A percentile compares a stretch with the other conserved stretches of the same genome.
Evolutionary conservation across 2,888 invertebrate genomes (phyloP).

Genomic region (Noctua fimbriata): DNA sequence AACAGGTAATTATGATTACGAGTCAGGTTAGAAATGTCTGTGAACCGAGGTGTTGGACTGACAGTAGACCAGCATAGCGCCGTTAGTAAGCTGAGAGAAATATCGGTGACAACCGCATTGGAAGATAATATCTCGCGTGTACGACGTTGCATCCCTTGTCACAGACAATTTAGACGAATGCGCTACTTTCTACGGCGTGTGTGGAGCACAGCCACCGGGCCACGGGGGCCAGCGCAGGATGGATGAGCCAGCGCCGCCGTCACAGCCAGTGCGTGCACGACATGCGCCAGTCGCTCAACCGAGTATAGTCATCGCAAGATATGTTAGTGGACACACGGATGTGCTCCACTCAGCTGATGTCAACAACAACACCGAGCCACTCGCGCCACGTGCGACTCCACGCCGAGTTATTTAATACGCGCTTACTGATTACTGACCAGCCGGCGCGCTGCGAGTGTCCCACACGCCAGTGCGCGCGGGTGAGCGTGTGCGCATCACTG

Average conservation of each 20-base stretch:
- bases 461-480: conserved; percentile 2
- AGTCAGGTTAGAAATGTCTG: not conserved
- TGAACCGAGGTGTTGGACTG: not conserved
- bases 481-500: not conserved
- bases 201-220: not conserved
- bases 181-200: not conserved
- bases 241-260: not conserved
- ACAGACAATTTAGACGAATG: conserved; percentile 3
- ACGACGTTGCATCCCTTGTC: not conserved
- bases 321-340: not conserved
- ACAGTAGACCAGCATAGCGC: too few relatives aligned
- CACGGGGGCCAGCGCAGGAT: not conserved
- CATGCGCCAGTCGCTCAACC: not conserved
- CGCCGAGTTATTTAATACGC: conserved; percentile 32
- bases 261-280: not conserved
- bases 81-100: not conserved
- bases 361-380: conserved; percentile 25
- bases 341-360: conserved; percentile 28
- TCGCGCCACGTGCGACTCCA: conserved; percentile 1
- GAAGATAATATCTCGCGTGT: not conserved
- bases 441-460: not conserved
- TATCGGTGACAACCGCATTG: not conserved
- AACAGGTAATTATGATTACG: not conserved
- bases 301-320: not conserved
- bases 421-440: conserved; percentile 37